Base-by-base conservation (phyloP, 1,140 invertebrate genomes). In the Mamestra configurata region DNA sequence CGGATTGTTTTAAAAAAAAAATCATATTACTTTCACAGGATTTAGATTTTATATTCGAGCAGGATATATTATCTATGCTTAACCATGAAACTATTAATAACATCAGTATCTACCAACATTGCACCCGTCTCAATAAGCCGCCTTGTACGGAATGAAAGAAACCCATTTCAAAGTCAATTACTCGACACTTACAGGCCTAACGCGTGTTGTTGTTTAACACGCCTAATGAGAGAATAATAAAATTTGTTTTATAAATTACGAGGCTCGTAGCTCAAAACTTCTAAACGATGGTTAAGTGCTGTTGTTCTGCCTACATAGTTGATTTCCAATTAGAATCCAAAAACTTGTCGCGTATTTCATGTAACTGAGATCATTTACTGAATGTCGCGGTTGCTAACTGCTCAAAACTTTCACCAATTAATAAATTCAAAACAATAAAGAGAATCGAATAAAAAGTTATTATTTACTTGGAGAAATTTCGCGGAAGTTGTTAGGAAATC, bases 251-350 rank as follows among this genome's bases (percentile, higher is more conserved):
- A 81, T 55, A 70, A 72, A 78, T 79, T 76, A 77, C 49, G 53
- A 66, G 35, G 51, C 64, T 57, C 18, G 53, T 68, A 53, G 75
- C 72, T 20, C 20, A 37, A 73, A 78, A 80, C 57, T 79, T 78
- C 40, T 6, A 53, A 59, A 71, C 55, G 18, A 37, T 35, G 72
- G 77, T 46, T 76, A 82, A 59, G 76, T 73, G 64, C 37, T 76
- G 64, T 77, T 85, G 80, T 82, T 82, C 75, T 64, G 68, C 35
- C 66, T 64, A 46, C 84, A 76, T 87, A 89, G 83, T 91, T 88
- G 80, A 86, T 91, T 87, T 88, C 82, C 85, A 92, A 91, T 92
- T 90, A 89, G 85, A 82, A 86, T 82, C 82, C 80, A 83, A 84
- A 87, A 90, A 89, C 79, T 90, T 89, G 59, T 81, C 79, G 68